A percentile compares a stretch with the other conserved stretches of the same genome.
phyloP scores from a whole-genome alignment of 2,797 vertebrate species.

The Amphiprion clarkii region DNA sequence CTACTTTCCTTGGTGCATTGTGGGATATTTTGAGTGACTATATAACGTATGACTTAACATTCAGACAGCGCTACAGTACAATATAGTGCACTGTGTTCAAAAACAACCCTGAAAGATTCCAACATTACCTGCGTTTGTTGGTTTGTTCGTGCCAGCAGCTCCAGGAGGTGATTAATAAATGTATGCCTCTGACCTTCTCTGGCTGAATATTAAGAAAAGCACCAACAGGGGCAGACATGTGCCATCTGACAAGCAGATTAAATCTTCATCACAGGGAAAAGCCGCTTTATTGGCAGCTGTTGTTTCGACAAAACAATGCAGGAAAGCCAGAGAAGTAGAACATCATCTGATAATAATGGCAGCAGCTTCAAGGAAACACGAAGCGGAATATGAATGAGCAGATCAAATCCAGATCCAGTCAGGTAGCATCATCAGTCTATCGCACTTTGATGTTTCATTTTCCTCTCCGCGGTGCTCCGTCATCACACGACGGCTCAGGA shows the following conservation, averaged over 20 bases:
- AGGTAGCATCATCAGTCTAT: slow-evolving; percentile 86
- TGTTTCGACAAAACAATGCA: slow-evolving; percentile 54
- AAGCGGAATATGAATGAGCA: slow-evolving; percentile 36
- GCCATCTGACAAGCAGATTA: slow-evolving; percentile 72
- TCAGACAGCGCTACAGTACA: background rate
- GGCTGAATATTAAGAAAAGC: slow-evolving; percentile 45
- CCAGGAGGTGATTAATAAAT: slow-evolving; percentile 68
- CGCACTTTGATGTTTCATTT: slow-evolving; percentile 76
- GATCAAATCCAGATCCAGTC: slow-evolving; percentile 78
- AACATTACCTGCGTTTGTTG: slow-evolving; percentile 40
- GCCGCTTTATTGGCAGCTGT: slow-evolving; percentile 67
- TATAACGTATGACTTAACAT: too few relatives aligned
- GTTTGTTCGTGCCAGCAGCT: slow-evolving; percentile 18
- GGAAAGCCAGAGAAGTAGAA: slow-evolving; percentile 57
- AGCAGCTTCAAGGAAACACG: slow-evolving; percentile 29
- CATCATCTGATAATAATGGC: slow-evolving; percentile 12
- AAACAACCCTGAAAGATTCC: slow-evolving; percentile 40
- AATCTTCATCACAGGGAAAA: slow-evolving; percentile 80
- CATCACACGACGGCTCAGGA: slow-evolving; percentile 87
- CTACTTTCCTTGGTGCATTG: too few relatives aligned
- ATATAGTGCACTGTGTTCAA: background rate
- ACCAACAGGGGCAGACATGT: slow-evolving; percentile 68
- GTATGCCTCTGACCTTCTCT: slow-evolving; percentile 41
- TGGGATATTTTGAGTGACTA: too few relatives aligned
- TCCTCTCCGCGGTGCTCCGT: slow-evolving; percentile 62